These are phyloP conservation scores for Subanguina moxae DNA, from an alignment of 1,140 invertebrate species.

Conservation along the genomic window DNA sequence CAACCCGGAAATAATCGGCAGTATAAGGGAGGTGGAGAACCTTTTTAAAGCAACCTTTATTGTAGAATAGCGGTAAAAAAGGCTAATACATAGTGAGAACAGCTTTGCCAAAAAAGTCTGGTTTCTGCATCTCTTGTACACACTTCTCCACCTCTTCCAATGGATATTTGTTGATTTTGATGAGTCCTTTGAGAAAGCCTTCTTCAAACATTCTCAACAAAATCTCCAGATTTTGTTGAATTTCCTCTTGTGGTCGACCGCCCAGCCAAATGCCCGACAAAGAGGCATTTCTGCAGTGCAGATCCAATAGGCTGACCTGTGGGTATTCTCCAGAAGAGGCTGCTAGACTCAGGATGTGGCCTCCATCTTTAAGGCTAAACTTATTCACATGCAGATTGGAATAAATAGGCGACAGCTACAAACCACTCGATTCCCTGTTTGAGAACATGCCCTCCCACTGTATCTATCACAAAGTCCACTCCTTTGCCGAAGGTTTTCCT, in stretches of 20 bases:
- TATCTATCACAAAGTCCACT: constrained; percentile 41
- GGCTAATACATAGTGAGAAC: constrained; percentile 27
- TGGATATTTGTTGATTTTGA: constrained; percentile 27
- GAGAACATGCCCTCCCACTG: constrained; percentile 37
- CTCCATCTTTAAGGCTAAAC: constrained; percentile 38
- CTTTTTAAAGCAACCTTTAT: too few species aligned
- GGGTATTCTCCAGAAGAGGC: constrained; percentile 37
- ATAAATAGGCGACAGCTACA: not conserved
- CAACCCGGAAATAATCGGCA: too few species aligned
- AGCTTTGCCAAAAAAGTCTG: constrained; percentile 33
- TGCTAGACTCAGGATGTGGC: constrained; percentile 31
- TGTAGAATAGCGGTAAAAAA: too few species aligned
- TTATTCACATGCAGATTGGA: too few species aligned
- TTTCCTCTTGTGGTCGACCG: constrained; percentile 19
- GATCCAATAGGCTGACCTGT: constrained; percentile 26
- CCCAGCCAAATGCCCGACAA: constrained; percentile 36
- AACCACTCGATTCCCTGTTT: constrained; percentile 36
- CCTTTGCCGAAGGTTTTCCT: constrained; percentile 39
- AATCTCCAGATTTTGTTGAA: constrained; percentile 30
- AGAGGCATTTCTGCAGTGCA: constrained; percentile 33
- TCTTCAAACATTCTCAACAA: constrained; percentile 35
- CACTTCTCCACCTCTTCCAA: constrained; percentile 38
- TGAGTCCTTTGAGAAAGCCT: constrained; percentile 19
- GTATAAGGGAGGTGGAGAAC: too few species aligned
- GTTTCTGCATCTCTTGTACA: constrained; percentile 22